Evolutionary conservation across 2,888 invertebrate genomes (phyloP), one percentile per base, ranked within the genome.

Genomic region (Bedellia somnulentella): DNA sequence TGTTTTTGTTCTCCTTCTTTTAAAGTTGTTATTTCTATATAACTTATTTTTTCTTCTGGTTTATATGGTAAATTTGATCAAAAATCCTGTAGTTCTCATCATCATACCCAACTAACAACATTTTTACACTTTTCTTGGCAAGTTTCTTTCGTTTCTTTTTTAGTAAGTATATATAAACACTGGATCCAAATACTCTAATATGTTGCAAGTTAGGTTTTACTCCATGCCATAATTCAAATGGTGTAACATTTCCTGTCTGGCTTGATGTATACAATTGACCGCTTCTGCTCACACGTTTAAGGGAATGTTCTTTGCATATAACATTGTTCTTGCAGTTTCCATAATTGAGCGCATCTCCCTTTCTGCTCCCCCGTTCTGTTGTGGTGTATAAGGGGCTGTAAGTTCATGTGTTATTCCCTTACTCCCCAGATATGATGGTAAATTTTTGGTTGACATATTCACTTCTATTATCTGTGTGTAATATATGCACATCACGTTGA

Each of bases 331-430:
- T 5, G 47, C 43, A 34, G 36, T 43, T 16, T 48, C 46, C 11
- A 50, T 42, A 2, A 54, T 40, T 0, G 51, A 50, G 1, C 54
- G 24, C 2, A 41, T 43, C 18, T 54, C 52, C 8, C 54, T 28
- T 25, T 55, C 46, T 32, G 42, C 44, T 2, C 45, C 27, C 0
- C 49, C 49, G 36, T 50, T 51, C 31, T 50, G 49, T 31, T 52
- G 34, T 2, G 47, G 46, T 1, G 46, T 45, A 15, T 50, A 50
- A 1, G 46, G 44, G 1, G 43, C 47, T 15, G 46, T 45, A 25
- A 18, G 14, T 15, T 51, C 45, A 42, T 48, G 18, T 18, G 18
- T 18, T 18, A 21, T 29, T 18, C 18, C 29, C 13, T 29, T 17
- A 15, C 16, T 13, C 11, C 13, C 25, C 5, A 25, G 13, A 25